Percentiles rank a stretch among this genome's conserved stretches.
Conservation (phyloP, 2,888 invertebrate genomes). For the Leucoptera coffeella region DNA sequence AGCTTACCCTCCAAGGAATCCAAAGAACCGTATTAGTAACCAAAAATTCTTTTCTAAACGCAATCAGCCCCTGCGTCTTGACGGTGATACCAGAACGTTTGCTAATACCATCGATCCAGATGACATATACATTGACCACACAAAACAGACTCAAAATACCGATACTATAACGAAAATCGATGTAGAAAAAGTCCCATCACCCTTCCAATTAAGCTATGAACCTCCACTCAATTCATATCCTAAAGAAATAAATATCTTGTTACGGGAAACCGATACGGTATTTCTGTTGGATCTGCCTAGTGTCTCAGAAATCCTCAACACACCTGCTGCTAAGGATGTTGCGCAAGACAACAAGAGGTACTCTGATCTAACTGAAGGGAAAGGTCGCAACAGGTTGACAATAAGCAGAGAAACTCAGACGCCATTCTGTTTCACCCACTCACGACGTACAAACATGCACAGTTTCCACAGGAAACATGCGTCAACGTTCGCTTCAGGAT, state of each 20-base stretch:
- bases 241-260: conserved; percentile 52
- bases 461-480: conserved; percentile 48
- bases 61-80: too few species aligned
- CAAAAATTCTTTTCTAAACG: too few species aligned
- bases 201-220: conserved; percentile 27
- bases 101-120: conserved; percentile 44
- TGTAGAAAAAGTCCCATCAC: conserved; percentile 29
- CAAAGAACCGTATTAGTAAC: too few species aligned
- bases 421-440: conserved; percentile 51
- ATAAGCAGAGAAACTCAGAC: conserved; percentile 68
- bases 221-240: conserved; percentile 32
- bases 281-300: conserved; percentile 61
- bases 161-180: conserved; percentile 13
- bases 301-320: conserved; percentile 54
- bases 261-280: conserved; percentile 61
- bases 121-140: conserved; percentile 45
- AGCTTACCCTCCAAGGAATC: too few species aligned
- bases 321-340: conserved; percentile 49
- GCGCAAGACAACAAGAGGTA: conserved; percentile 62
- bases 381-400: conserved; percentile 61
- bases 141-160: conserved; percentile 32
- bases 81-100: too few species aligned
- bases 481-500: conserved; percentile 63
- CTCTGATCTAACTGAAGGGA: conserved; percentile 60
- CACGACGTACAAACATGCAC: conserved; percentile 56